Evolutionary conservation across 2,797 vertebrate species (phyloP).

Genomic region (Echeneis naucrates): DNA sequence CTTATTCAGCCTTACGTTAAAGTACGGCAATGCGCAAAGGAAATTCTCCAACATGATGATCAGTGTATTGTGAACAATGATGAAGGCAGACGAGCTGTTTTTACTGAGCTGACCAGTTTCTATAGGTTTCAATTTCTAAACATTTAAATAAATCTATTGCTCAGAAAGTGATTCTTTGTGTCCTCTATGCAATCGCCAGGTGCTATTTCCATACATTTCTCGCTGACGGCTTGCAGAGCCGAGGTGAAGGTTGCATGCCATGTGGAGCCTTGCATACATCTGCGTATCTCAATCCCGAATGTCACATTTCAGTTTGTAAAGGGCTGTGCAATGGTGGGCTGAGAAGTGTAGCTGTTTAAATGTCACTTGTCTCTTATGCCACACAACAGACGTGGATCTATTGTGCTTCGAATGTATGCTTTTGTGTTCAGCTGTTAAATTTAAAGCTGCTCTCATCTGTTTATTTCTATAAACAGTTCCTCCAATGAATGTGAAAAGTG

Average conservation of each 20-base stretch:
- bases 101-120: too few relatives aligned
- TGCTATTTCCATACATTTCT: background rate
- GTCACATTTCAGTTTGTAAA: slow-evolving; percentile 27
- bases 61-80: too few relatives aligned
- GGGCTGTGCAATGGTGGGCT: background rate
- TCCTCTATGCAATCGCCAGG: background rate
- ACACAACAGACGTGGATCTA: background rate
- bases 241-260: slow-evolving; percentile 10
- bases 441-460: background rate
- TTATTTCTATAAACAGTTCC: background rate
- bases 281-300: slow-evolving; percentile 22
- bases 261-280: slow-evolving; percentile 4
- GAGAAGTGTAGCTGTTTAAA: slow-evolving; percentile 23
- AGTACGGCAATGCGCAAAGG: too few relatives aligned
- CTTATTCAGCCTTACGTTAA: too few relatives aligned
- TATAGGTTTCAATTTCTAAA: background rate
- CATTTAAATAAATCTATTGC: background rate
- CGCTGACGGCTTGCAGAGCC: slow-evolving; percentile 6
- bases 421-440: slow-evolving; percentile 8
- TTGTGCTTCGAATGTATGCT: slow-evolving; percentile 10
- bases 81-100: too few relatives aligned
- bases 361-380: slow-evolving; percentile 29
- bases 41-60: too few relatives aligned
- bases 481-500: background rate
- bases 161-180: background rate